Base-by-base conservation (phyloP, 2,888 invertebrate genomes). In the Acrobasis repandana region DNA sequence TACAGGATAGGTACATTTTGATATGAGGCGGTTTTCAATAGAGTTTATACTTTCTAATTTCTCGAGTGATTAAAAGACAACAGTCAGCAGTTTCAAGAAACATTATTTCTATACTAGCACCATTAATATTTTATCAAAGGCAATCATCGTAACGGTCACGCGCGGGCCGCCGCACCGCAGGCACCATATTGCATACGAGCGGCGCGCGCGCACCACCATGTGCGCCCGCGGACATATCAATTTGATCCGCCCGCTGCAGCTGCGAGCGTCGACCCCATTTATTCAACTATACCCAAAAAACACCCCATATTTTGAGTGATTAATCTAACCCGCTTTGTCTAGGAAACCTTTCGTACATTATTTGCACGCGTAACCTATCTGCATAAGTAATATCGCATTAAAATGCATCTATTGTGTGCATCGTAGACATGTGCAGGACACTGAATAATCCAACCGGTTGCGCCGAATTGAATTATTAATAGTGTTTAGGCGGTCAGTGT, bases 231-330 rank as follows among this genome's bases (percentile, higher is more conserved):
- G 73, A 73, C 76, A 75, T 90, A 90, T 90, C 90, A 90, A 88
- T 86, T 89, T 79, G 87, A 90, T 87, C 77, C 83, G 84, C 86
- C 80, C 79, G 83, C 84, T 38, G 86, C 90, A 90, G 91, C 90
- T 90, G 90, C 88, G 85, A 75, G 67, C 86, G 79, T 76, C 85
- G 86, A 85, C 87, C 90, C 87, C 80, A 16, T 62, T 61, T 61
- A 69, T 61, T 62, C 74, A 76, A 75, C 77, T 66, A 75, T 65
- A 67, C 66, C 72, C 68, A 76, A 83, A 86, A 82, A 85, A 82
- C 65, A 67, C 80, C 88, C 87, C 70, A 81, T 83, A 85, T 83
- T 85, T 84, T 79, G 74, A 77, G 77, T 80, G 83, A 89, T 89
- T 90, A 90, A 88, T 87, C 79, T 84, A 76, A 76, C 73, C 63